Conservation (phyloP, 2,888 invertebrate genomes). For the Dendrolimus houi region DNA sequence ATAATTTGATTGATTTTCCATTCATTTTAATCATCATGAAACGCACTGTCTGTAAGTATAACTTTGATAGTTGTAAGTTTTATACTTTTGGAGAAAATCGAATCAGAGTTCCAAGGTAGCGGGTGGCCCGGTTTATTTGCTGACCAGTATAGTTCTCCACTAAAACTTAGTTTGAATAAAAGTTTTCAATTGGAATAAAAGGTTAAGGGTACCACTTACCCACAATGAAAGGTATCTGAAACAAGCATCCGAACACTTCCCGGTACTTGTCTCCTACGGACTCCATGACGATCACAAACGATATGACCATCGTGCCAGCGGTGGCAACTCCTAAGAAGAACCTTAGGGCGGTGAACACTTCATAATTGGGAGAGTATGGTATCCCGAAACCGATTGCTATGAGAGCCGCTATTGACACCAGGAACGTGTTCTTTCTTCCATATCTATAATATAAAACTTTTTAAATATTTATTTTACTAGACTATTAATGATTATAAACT, state of each 20-base stretch:
- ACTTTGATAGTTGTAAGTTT: no score
- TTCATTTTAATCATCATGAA: no score
- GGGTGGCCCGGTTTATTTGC: no score
- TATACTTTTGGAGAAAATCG: no score
- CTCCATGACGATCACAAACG: slow-evolving; percentile 82
- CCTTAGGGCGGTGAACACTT: slow-evolving; percentile 77
- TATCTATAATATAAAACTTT: slow-evolving; percentile 67
- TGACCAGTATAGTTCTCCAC: no score
- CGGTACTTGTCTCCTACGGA: slow-evolving; percentile 73
- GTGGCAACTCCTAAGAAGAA: slow-evolving; percentile 84
- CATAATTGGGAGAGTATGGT: slow-evolving; percentile 79
- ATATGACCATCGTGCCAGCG: slow-evolving; percentile 88
- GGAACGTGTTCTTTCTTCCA: slow-evolving; percentile 84
- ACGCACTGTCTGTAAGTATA: no score
- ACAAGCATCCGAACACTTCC: slow-evolving; percentile 76
- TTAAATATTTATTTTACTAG: no score
- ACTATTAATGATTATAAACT: no score
- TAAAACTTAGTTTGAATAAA: no score
- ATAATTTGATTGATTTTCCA: no score
- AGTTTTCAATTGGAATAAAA: no score
- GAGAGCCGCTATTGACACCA: slow-evolving; percentile 80
- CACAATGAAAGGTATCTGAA: slow-evolving; percentile 81
- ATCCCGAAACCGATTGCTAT: slow-evolving; percentile 80
- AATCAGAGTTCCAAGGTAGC: no score
- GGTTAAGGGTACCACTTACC: slow-evolving; percentile 29